These are phyloP conservation scores for Periophthalmus magnuspinnatus DNA, from an alignment of 2,797 vertebrate species.

Conservation along the genomic window DNA sequence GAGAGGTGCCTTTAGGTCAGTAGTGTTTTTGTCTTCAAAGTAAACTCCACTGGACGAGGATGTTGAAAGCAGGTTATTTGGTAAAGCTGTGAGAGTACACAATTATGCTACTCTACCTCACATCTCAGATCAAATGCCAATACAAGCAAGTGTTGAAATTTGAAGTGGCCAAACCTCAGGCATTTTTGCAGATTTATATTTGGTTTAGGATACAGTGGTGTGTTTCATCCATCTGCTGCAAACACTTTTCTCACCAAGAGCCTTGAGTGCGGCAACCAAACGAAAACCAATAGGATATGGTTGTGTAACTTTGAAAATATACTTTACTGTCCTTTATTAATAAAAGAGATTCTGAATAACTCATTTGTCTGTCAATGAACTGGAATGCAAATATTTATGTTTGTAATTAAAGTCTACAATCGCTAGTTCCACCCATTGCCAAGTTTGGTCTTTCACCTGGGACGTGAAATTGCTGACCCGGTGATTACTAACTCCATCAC, in stretches of 20 bases:
- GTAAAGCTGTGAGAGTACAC: slow-evolving; percentile 52
- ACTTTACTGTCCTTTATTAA: background rate
- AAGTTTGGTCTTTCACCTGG: slow-evolving; percentile 51
- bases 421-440: slow-evolving; percentile 15
- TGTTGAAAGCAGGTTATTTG: slow-evolving; percentile 51
- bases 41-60: slow-evolving; percentile 49
- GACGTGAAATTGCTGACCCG: slow-evolving; percentile 59
- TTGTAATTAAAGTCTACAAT: background rate
- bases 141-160: slow-evolving; percentile 73
- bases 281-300: slow-evolving; percentile 33
- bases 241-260: slow-evolving; percentile 53
- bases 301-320: slow-evolving; percentile 10
- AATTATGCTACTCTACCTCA: slow-evolving; percentile 59
- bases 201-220: slow-evolving; percentile 69
- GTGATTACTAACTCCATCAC: slow-evolving; percentile 55
- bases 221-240: slow-evolving; percentile 65
- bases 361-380: background rate
- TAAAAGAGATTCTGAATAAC: slow-evolving; percentile 5
- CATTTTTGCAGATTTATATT: slow-evolving; percentile 61
- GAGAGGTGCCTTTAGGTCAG: slow-evolving; percentile 62
- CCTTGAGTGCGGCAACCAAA: slow-evolving; percentile 50
- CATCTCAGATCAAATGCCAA: slow-evolving; percentile 75
- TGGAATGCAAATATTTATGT: background rate
- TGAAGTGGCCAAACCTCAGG: slow-evolving; percentile 71
- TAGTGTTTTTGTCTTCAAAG: slow-evolving; percentile 64